Conservation (phyloP, 2,797 vertebrate species). For the Pseudopleuronectes americanus region DNA sequence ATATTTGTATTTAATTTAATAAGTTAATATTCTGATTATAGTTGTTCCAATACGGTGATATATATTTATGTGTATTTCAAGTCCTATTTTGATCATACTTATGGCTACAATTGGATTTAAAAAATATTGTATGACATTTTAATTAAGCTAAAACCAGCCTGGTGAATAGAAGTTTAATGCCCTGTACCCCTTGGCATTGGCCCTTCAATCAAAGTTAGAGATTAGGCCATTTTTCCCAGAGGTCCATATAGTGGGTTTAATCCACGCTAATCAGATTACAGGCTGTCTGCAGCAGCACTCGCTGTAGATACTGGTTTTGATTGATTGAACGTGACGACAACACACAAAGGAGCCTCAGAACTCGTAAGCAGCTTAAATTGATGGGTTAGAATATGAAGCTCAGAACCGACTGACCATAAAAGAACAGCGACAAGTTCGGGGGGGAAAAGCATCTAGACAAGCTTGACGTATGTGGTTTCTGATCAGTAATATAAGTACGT, state of each 20-base stretch:
- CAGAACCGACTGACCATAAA: constrained; percentile 24
- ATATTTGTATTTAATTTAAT: no score
- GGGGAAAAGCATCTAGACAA: background rate
- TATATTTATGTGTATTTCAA: no score
- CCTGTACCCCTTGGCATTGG: constrained; percentile 23
- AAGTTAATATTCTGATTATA: no score
- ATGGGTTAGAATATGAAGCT: constrained; percentile 47
- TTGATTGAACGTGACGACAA: constrained; percentile 63
- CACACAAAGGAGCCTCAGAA: constrained; percentile 35
- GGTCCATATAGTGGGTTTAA: constrained; percentile 57
- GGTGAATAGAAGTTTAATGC: constrained; percentile 39
- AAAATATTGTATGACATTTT: no score
- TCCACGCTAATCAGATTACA: constrained; percentile 73
- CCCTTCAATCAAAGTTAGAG: constrained; percentile 55
- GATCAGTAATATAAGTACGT: constrained; percentile 25
- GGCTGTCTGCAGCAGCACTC: constrained; percentile 34
- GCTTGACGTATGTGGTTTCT: constrained; percentile 18
- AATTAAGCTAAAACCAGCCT: background rate
- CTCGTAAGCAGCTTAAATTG: constrained; percentile 65
- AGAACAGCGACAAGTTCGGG: background rate
- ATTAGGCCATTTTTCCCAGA: constrained; percentile 35
- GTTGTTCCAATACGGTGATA: no score
- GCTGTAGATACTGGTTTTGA: constrained; percentile 47
- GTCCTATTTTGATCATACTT: no score
- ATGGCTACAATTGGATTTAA: no score